These are phyloP conservation scores for Gymnobelideus leadbeateri DNA, from an alignment of 2,113 vertebrate genomes.

Conservation along the genomic window DNA sequence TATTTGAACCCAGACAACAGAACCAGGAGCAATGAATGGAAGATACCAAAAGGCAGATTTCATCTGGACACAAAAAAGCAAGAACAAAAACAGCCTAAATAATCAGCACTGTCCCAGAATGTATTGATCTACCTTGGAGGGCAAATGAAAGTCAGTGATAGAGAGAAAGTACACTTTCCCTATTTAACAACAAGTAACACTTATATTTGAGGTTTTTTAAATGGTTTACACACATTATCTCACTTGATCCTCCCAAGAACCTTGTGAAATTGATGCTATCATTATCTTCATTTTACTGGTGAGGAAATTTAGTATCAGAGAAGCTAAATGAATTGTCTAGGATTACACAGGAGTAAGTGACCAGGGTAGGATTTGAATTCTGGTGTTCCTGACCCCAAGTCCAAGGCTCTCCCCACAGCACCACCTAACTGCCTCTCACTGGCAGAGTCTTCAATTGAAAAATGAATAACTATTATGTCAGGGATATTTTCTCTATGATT, in stretches of 20 bases:
- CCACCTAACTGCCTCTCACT: background rate
- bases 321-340: background rate
- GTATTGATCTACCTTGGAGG: background rate
- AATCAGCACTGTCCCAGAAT: background rate
- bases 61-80: background rate
- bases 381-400: background rate
- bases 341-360: background rate
- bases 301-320: background rate
- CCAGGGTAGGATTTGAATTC: background rate
- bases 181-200: background rate
- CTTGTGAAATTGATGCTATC: background rate
- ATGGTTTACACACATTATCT: background rate
- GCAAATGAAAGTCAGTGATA: background rate
- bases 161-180: background rate
- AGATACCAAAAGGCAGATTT: background rate
- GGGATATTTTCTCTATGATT: background rate
- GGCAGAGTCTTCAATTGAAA: background rate
- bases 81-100: background rate
- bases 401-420: background rate
- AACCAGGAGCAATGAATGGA: background rate
- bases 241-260: background rate
- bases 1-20: background rate
- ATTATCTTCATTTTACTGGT: background rate
- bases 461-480: background rate
- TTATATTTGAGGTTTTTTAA: background rate